Conservation (phyloP, 2,888 invertebrate species). For the Dendrolimus houi region DNA sequence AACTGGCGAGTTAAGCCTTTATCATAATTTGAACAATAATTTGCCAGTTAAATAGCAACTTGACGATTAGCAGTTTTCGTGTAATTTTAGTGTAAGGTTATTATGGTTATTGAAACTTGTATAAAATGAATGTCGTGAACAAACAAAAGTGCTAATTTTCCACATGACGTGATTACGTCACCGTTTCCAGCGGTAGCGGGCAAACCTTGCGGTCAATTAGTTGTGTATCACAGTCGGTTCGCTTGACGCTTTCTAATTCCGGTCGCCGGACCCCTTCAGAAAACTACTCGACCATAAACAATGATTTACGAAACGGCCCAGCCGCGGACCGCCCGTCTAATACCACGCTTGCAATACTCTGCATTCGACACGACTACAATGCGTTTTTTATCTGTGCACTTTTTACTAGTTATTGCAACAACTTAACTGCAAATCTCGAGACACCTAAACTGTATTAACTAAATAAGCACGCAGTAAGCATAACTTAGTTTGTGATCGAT, state of each 20-base stretch:
- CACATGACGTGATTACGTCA: constrained; percentile 41
- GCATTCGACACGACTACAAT: constrained; percentile 34
- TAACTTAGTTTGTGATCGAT: constrained; percentile 47
- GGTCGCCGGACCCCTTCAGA: constrained; percentile 55
- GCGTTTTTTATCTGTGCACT: constrained; percentile 27
- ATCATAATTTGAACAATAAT: too few species aligned
- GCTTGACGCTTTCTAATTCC: constrained; percentile 72
- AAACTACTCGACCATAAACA: constrained; percentile 68
- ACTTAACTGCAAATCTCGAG: constrained; percentile 15
- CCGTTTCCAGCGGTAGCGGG: constrained; percentile 49
- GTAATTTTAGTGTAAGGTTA: too few species aligned
- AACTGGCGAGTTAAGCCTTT: too few species aligned
- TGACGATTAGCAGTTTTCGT: too few species aligned
- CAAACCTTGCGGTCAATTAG: constrained; percentile 72
- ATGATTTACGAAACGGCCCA: constrained; percentile 65
- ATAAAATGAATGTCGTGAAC: neutral
- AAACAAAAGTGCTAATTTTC: constrained; percentile 6
- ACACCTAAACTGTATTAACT: constrained; percentile 18
- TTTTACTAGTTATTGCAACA: constrained; percentile 12
- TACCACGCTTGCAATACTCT: constrained; percentile 38
- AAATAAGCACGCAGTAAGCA: constrained; percentile 31
- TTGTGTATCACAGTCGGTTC: constrained; percentile 45
- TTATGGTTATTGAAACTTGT: neutral
- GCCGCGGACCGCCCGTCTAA: constrained; percentile 17
- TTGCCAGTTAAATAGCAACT: too few species aligned